Conservation (phyloP, 2,797 vertebrate species). For the Tarsius wallacei region DNA sequence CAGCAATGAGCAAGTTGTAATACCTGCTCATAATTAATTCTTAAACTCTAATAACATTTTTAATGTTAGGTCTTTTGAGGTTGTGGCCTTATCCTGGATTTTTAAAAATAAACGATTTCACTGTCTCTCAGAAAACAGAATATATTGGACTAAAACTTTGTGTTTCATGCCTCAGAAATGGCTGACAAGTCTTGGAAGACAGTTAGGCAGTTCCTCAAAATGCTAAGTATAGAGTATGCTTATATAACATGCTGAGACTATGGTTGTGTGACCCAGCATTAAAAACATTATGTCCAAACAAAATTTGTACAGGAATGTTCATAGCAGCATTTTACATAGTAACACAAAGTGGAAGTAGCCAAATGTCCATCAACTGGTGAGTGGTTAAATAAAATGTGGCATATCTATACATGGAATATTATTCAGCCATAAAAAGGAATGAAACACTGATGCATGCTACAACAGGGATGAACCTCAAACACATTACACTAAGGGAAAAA, state of each 20-base stretch:
- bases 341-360: neutral
- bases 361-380: neutral
- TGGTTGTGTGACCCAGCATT: neutral
- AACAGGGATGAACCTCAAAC: neutral
- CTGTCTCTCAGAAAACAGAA: neutral
- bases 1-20: neutral
- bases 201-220: constrained; percentile 14
- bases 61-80: neutral
- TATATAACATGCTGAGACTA: neutral
- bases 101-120: neutral
- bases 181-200: neutral
- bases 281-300: neutral
- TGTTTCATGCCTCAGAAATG: constrained; percentile 7
- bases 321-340: constrained; percentile 22
- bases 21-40: neutral
- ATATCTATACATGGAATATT: neutral
- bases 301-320: neutral
- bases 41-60: constrained; percentile 6
- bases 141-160: constrained; percentile 25
- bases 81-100: neutral
- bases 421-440: neutral
- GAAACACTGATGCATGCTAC: neutral
- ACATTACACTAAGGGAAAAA: neutral
- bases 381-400: neutral
- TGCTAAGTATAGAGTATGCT: neutral